phyloP scores from a whole-genome alignment of 2,888 invertebrate genomes.

The Charanyca ferruginea region DNA sequence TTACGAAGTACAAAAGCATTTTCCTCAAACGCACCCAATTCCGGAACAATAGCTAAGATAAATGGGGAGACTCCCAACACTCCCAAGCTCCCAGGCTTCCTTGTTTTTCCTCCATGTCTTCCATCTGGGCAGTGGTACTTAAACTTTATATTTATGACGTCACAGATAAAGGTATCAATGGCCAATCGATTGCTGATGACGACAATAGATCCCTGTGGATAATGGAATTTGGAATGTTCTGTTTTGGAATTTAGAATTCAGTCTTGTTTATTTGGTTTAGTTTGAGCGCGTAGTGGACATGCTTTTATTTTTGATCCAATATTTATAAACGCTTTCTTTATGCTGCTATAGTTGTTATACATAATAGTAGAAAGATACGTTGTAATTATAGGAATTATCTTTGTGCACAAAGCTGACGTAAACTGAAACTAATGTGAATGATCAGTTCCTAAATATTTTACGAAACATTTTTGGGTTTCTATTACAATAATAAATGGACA shows the following conservation, averaged over 20 bases:
- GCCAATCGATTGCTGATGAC: constrained; percentile 53
- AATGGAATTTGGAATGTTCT: constrained; percentile 26
- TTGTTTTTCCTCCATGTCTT: constrained; percentile 71
- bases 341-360: too few species aligned
- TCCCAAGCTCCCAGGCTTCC: constrained; percentile 49
- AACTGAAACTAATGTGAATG: too few species aligned
- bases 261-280: not conserved
- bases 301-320: not conserved
- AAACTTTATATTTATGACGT: constrained; percentile 65
- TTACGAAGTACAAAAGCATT: constrained; percentile 70
- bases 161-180: constrained; percentile 63
- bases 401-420: too few species aligned
- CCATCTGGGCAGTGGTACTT: constrained; percentile 68
- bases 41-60: constrained; percentile 76
- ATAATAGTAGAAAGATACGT: too few species aligned
- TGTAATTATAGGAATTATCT: too few species aligned
- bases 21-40: constrained; percentile 68
- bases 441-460: too few species aligned
- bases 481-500: too few species aligned
- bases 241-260: constrained; percentile 15
- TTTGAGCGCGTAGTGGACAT: not conserved
- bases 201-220: constrained; percentile 54
- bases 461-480: too few species aligned
- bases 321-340: too few species aligned
- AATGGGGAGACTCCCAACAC: constrained; percentile 70